Percentiles rank a stretch among this genome's conserved stretches.
These are phyloP conservation scores for Neoniphon sammara DNA, from an alignment of 2,797 vertebrate genomes.

Conservation along the genomic window DNA sequence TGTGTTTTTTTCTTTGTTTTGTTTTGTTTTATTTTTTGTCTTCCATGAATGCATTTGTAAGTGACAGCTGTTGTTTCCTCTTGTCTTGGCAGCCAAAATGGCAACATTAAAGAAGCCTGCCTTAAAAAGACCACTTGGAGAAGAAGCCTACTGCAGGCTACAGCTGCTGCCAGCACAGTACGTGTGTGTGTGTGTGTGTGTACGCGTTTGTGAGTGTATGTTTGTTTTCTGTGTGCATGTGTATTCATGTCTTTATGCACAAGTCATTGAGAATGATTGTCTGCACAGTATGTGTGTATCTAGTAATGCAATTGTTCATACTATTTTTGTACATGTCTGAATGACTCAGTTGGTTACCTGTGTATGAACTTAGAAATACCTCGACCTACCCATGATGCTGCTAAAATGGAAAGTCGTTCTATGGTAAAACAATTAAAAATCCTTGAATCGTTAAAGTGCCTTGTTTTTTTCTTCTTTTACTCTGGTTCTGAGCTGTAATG, in stretches of 20 bases:
- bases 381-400: constrained; percentile 87
- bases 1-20: background rate
- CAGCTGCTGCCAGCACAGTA: constrained; percentile 54
- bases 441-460: constrained; percentile 18
- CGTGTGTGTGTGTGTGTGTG: constrained; percentile 22
- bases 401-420: constrained; percentile 80
- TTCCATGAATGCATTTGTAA: constrained; percentile 22
- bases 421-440: constrained; percentile 70
- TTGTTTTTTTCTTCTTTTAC: constrained; percentile 22
- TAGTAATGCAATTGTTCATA: constrained; percentile 47
- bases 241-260: constrained; percentile 44
- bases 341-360: constrained; percentile 48
- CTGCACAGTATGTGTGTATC: constrained; percentile 23
- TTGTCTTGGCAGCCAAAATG: constrained; percentile 85
- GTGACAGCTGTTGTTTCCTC: constrained; percentile 43
- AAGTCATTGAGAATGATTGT: constrained; percentile 51
- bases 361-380: constrained; percentile 84
- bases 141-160: constrained; percentile 43
- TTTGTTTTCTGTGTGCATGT: constrained; percentile 33
- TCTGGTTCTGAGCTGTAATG: background rate
- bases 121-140: constrained; percentile 64
- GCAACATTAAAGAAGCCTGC: constrained; percentile 82
- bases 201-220: constrained; percentile 24
- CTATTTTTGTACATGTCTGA: constrained; percentile 60
- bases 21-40: background rate